Evolutionary conservation across 2,113 vertebrate species (phyloP).

Genomic region (Salvelinus sp.): DNA sequence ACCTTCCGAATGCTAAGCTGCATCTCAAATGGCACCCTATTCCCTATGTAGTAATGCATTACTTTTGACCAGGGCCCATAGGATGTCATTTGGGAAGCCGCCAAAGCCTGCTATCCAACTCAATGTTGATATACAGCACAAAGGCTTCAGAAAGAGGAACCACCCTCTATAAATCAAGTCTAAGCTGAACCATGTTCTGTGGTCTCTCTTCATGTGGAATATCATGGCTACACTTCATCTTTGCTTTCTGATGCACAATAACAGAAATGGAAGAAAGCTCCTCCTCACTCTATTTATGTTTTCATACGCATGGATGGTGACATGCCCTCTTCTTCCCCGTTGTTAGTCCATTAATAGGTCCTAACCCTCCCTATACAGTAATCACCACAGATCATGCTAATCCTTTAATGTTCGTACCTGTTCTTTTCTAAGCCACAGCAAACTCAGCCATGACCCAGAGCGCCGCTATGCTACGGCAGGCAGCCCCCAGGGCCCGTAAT

Average conservation of each 20-base stretch:
- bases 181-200: background rate
- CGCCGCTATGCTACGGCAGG: slow-evolving; percentile 8
- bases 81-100: too few relatives aligned
- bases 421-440: slow-evolving; percentile 18
- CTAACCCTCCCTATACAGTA: background rate
- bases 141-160: background rate
- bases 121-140: background rate
- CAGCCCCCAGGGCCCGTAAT: background rate
- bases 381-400: slow-evolving; percentile 15
- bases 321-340: background rate
- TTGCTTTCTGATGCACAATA: background rate
- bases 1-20: background rate
- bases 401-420: slow-evolving; percentile 30
- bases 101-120: background rate
- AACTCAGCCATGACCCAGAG: slow-evolving; percentile 5
- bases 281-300: background rate
- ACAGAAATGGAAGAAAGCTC: slow-evolving; percentile 1
- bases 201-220: background rate
- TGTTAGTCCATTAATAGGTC: too few relatives aligned
- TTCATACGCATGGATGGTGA: background rate
- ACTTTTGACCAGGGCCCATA: too few relatives aligned
- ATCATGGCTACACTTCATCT: too few relatives aligned
- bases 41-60: too few relatives aligned
- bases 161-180: background rate
- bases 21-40: too few relatives aligned